Evolutionary conservation across 2,797 vertebrate species (phyloP).

Genomic region (Peromyscus attwateri): DNA sequence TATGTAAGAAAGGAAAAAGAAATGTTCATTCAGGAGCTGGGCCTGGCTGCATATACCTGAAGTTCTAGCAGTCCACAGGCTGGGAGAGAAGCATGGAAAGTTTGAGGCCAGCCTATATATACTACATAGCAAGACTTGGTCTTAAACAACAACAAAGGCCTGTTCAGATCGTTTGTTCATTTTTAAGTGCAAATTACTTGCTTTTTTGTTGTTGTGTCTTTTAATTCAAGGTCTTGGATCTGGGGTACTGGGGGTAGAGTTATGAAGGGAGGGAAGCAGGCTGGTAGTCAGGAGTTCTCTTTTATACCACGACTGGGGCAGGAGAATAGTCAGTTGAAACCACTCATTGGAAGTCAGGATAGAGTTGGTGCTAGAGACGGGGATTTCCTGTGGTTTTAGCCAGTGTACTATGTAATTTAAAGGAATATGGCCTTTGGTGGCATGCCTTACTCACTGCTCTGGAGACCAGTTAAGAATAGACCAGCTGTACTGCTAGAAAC

Average conservation of each 20-base stretch:
- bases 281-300: neutral
- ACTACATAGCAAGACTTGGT: neutral
- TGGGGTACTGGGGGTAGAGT: neutral
- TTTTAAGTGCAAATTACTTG: neutral
- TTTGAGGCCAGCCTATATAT: neutral
- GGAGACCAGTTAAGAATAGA: neutral
- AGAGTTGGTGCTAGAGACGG: neutral
- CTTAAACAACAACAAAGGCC: neutral
- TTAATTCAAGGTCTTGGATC: neutral
- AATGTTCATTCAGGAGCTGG: neutral
- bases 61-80: too few species aligned
- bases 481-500: neutral
- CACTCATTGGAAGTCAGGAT: neutral
- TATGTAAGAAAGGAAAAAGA: neutral
- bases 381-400: neutral
- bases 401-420: neutral
- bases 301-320: neutral
- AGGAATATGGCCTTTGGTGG: neutral
- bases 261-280: neutral
- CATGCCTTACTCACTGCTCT: constrained; percentile 6
- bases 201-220: neutral
- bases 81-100: neutral
- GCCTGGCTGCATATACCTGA: neutral
- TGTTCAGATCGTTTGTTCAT: neutral
- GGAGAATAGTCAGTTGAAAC: neutral